Percentiles rank a stretch among this genome's conserved stretches.
Evolutionary conservation across 2,797 vertebrate species (phyloP).

Genomic region (Enteromius mattozi): DNA sequence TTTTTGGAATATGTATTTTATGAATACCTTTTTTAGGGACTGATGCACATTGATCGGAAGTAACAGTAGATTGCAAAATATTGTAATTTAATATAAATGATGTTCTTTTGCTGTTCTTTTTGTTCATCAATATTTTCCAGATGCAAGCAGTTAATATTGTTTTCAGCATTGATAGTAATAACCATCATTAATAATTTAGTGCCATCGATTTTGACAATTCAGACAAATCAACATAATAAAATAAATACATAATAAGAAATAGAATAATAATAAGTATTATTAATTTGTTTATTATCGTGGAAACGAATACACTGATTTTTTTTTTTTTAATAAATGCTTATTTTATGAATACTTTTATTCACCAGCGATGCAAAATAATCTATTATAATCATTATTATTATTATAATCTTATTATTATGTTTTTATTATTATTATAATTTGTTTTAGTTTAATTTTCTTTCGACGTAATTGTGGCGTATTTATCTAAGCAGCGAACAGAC

Average conservation of each 20-base stretch:
- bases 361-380: not conserved
- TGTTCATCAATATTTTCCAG: not conserved
- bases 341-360: not conserved
- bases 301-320: too few relatives aligned
- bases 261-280: not conserved
- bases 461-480: not conserved
- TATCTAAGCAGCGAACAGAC: not conserved
- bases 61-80: not conserved
- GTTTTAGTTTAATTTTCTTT: not conserved
- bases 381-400: not conserved
- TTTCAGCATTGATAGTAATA: not conserved
- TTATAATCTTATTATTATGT: not conserved
- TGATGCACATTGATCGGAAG: not conserved
- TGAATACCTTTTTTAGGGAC: not conserved
- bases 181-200: not conserved
- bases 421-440: not conserved
- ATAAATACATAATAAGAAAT: not conserved
- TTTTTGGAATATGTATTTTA: not conserved
- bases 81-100: not conserved
- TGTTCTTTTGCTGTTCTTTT: not conserved
- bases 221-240: not conserved
- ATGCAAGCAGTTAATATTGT: not conserved
- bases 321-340: not conserved
- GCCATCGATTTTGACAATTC: not conserved
- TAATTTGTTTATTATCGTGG: not conserved